Evolutionary conservation across 2,113 vertebrate genomes (phyloP), one percentile per base, ranked within the genome.

Genomic region (Bothrops jararaca): DNA sequence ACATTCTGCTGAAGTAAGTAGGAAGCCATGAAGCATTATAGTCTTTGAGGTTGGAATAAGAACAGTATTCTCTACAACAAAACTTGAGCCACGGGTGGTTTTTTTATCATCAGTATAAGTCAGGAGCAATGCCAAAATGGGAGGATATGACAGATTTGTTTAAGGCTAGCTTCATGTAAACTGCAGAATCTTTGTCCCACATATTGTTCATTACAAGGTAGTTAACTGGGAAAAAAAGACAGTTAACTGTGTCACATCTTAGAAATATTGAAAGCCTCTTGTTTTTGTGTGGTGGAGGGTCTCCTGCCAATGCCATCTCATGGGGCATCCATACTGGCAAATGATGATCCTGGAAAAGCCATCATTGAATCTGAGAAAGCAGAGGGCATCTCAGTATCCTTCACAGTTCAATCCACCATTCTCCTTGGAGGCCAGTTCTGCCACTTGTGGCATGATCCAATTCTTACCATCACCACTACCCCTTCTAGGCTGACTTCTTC

Each of bases 191-290:
- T 69, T 69, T 34, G 64, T 12, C 64, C 64, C 29, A 69, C 29
- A 13, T 69, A 12, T 69, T 69, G 29, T 69, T 69, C 12, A 5
- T 34, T n/a, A 15, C 12, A 74, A 80, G 34, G 69, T 18, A 39
- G 18, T 80, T 80, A 39, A 80, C 5, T 39, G n/a, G 5, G 0
- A 0, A 0, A 1, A 18, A 20, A 20, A 8, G 15, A 15, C 69
- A 74, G 18, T 80, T 80, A 80, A 80, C 34, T 39, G 18, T 39
- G 18, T 39, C 18, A 80, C 6, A 18, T 39, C 18, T 18, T 39
- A 39, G 69, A 80, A 80, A 80, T 80, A 80, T 39, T 13, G 18
- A 74, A 34, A 74, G 15, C 69, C 34, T 39, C 18, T 18, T 80
- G 69, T 3, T 80, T 74, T 74, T 74, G 5, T 74, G 69, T 8